Evolutionary conservation across 1,140 invertebrate species (phyloP).

Genomic region (Helicoverpa armigera): DNA sequence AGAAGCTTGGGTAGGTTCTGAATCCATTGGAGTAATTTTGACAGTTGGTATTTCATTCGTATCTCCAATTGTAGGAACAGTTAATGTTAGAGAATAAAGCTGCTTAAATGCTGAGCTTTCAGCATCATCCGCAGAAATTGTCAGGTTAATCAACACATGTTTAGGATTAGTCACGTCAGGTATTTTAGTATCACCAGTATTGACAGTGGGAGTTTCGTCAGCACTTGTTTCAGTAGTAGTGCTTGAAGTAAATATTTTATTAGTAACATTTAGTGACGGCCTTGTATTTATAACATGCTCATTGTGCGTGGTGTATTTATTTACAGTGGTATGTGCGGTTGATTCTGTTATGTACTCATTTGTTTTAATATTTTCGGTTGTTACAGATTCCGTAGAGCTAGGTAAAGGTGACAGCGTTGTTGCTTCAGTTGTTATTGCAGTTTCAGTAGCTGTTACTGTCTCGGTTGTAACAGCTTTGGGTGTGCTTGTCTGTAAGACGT

Average conservation of each 20-base stretch:
- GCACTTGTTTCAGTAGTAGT: conserved; percentile 52
- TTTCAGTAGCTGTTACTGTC: conserved; percentile 4
- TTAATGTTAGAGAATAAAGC: conserved; percentile 91
- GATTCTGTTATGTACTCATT: conserved; percentile 38
- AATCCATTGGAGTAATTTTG: conserved; percentile 86
- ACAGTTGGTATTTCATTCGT: conserved; percentile 86
- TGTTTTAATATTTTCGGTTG: conserved; percentile 16
- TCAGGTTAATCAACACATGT: conserved; percentile 91
- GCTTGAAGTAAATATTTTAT: conserved; percentile 52
- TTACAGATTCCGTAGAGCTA: neutral
- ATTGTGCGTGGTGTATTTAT: conserved; percentile 58
- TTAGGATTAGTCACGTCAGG: conserved; percentile 81
- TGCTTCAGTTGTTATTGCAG: conserved; percentile 13
- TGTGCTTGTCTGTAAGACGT: neutral
- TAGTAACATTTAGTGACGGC: conserved; percentile 69
- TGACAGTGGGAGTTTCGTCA: conserved; percentile 64
- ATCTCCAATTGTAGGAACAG: conserved; percentile 89
- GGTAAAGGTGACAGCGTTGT: conserved; percentile 39
- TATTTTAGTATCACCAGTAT: conserved; percentile 70
- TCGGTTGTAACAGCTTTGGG: neutral
- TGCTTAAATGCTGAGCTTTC: conserved; percentile 87
- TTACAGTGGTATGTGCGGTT: conserved; percentile 55
- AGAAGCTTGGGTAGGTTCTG: conserved; percentile 75
- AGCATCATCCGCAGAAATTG: conserved; percentile 89
- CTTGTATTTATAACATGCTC: conserved; percentile 67